Evolutionary conservation across 2,113 vertebrate species (phyloP).

Genomic region (Eleginops maclovinus): DNA sequence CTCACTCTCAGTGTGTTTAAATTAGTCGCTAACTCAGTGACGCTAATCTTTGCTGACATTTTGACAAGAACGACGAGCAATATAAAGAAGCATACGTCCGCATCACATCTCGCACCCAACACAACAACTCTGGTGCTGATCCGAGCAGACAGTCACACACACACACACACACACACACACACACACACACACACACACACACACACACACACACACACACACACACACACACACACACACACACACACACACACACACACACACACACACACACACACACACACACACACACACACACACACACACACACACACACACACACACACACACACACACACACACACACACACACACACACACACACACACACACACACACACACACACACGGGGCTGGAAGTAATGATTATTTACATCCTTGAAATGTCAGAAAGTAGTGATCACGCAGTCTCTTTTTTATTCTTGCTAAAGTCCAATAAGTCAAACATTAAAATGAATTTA

Average conservation of each 20-base stretch:
- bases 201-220: too few species aligned
- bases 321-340: constrained; percentile 47
- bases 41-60: constrained; percentile 61
- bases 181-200: too few species aligned
- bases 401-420: not conserved
- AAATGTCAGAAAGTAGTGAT: not conserved
- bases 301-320: constrained; percentile 7
- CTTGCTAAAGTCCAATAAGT: too few species aligned
- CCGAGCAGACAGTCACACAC: constrained; percentile 52
- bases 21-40: constrained; percentile 50
- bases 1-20: constrained; percentile 17
- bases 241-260: too few species aligned
- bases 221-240: too few species aligned
- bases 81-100: constrained; percentile 67
- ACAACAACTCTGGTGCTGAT: constrained; percentile 46
- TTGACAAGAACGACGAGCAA: constrained; percentile 57
- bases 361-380: constrained; percentile 2
- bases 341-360: constrained; percentile 6
- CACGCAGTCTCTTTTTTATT: not conserved
- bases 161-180: too few species aligned
- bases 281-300: not conserved
- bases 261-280: constrained; percentile 53
- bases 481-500: not conserved
- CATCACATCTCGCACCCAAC: constrained; percentile 41
- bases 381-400: not conserved